These are phyloP conservation scores for Tokudaia tokunoshimensis DNA, from an alignment of 2,797 vertebrate species.

Conservation along the genomic window DNA sequence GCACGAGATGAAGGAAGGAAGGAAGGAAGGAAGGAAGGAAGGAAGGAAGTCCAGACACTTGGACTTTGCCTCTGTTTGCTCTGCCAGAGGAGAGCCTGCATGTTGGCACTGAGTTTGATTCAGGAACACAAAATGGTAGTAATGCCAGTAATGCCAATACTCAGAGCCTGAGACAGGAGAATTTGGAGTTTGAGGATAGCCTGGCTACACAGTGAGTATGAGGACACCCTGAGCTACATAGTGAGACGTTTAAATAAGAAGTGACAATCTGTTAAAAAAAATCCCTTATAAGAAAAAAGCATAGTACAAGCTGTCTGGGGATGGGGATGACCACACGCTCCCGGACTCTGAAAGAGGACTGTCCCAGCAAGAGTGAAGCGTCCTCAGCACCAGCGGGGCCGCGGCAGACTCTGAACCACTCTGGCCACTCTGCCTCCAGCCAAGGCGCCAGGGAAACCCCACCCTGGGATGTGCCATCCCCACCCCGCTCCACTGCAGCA, in stretches of 20 bases:
- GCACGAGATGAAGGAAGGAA: neutral
- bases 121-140: constrained; percentile 17
- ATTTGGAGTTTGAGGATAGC: neutral
- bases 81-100: neutral
- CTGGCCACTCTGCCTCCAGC: neutral
- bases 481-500: neutral
- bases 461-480: neutral
- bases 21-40: neutral
- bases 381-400: neutral
- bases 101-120: constrained; percentile 34
- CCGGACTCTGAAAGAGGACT: neutral
- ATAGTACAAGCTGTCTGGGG: constrained; percentile 17
- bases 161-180: neutral
- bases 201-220: neutral
- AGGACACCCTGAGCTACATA: neutral
- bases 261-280: neutral
- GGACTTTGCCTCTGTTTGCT: constrained; percentile 35
- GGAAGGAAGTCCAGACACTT: neutral
- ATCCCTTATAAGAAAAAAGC: neutral
- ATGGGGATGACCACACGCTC: constrained; percentile 12
- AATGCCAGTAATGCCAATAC: neutral
- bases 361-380: neutral
- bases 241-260: neutral
- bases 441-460: neutral
- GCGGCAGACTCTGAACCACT: neutral